Conservation (phyloP, 2,113 vertebrate species). For the Phrynocephalus versicolor region DNA sequence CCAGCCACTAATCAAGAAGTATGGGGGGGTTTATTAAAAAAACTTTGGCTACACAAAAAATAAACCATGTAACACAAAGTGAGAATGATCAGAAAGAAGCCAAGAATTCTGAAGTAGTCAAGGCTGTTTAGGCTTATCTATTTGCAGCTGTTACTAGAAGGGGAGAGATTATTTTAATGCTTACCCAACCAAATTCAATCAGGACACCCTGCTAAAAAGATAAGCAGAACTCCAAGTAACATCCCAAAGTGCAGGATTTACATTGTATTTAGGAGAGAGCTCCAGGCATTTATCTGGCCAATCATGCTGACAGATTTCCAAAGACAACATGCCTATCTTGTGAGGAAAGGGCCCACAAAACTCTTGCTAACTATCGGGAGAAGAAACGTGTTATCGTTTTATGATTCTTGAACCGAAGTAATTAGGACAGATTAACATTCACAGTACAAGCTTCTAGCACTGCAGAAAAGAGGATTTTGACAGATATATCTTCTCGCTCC, state of each 20-base stretch:
- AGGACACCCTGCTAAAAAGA: slow-evolving; percentile 21
- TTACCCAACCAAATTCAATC: slow-evolving; percentile 16
- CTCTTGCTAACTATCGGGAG: too few species aligned
- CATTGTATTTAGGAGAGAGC: slow-evolving; percentile 44
- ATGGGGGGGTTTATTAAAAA: slow-evolving; percentile 39
- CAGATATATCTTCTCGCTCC: neutral
- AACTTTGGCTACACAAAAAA: slow-evolving; percentile 12
- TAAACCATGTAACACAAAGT: slow-evolving; percentile 3
- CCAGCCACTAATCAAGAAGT: slow-evolving; percentile 29
- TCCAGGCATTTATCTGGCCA: slow-evolving; percentile 45
- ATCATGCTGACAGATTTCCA: slow-evolving; percentile 48
- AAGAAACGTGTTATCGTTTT: neutral
- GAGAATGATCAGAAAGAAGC: slow-evolving; percentile 34
- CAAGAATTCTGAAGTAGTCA: slow-evolving; percentile 4
- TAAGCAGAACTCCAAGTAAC: slow-evolving; percentile 33
- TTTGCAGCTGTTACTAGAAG: slow-evolving; percentile 13
- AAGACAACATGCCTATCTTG: neutral
- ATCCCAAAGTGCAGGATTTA: slow-evolving; percentile 22
- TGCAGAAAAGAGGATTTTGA: neutral
- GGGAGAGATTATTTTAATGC: slow-evolving; percentile 26
- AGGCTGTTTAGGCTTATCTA: neutral
- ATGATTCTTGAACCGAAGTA: neutral
- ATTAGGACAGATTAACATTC: neutral
- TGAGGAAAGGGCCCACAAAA: neutral
- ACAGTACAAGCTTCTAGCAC: neutral